These are phyloP conservation scores for Procavia capensis DNA, from an alignment of 2,113 vertebrate genomes.

Conservation along the genomic window DNA sequence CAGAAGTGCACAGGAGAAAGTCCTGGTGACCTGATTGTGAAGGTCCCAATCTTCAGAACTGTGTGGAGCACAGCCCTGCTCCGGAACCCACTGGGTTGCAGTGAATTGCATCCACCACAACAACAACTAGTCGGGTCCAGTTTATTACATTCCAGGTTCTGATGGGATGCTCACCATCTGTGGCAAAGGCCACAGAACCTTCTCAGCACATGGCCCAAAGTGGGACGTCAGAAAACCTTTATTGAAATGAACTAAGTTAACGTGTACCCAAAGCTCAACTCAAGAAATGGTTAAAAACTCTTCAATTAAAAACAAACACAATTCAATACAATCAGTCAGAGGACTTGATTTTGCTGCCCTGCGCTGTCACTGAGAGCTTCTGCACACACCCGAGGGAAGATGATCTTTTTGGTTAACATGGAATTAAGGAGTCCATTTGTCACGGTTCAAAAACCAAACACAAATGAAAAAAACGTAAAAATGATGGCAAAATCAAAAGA, in stretches of 20 bases:
- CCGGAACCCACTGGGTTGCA: too few species aligned
- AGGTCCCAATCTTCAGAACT: too few species aligned
- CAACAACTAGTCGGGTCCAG: too few species aligned
- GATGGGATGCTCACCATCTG: too few species aligned
- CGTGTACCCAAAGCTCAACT: background rate
- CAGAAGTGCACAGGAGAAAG: too few species aligned
- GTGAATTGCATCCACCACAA: too few species aligned
- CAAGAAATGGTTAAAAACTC: background rate
- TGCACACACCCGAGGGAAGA: background rate
- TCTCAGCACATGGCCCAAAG: fast-evolving
- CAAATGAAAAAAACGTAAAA: background rate
- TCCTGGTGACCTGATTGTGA: too few species aligned
- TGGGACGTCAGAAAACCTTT: background rate
- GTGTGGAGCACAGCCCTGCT: too few species aligned
- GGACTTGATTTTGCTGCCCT: background rate
- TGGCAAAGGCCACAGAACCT: background rate
- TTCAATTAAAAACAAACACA: background rate
- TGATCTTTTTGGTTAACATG: background rate
- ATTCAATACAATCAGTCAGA: background rate
- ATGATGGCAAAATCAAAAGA: background rate
- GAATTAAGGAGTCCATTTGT: background rate
- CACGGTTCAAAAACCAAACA: background rate
- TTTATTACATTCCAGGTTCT: background rate
- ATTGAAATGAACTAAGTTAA: background rate
- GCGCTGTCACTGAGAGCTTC: background rate